phyloP scores from a whole-genome alignment of 2,113 vertebrate genomes.

The Verasper variegatus region DNA sequence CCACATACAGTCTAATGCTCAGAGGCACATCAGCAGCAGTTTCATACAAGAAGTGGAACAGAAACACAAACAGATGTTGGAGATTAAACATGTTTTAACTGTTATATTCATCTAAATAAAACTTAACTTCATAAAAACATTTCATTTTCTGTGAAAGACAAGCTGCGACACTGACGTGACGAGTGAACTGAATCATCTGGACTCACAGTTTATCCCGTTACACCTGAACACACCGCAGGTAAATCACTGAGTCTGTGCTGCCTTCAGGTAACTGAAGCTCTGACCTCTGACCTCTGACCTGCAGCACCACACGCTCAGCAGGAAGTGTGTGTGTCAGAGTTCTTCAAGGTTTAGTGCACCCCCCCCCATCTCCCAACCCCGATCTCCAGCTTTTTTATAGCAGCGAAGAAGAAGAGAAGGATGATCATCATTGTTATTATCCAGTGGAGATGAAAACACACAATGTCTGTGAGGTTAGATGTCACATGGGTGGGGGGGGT shows the following conservation, averaged over 20 bases:
- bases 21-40: neutral
- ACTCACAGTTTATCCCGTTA: neutral
- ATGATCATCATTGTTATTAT: no score
- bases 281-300: conserved; percentile 50
- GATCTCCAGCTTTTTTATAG: conserved; percentile 29
- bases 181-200: neutral
- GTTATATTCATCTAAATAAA: no score
- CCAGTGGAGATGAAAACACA: no score
- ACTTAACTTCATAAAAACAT: no score
- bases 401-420: neutral
- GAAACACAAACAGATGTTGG: no score
- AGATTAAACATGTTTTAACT: no score
- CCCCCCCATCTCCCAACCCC: conserved; percentile 4
- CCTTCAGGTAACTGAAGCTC: conserved; percentile 41
- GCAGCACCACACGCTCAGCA: conserved; percentile 10
- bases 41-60: no score
- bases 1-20: conserved; percentile 33
- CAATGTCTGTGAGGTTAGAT: no score
- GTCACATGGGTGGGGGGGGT: no score
- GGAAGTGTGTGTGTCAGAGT: conserved; percentile 37
- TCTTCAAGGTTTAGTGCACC: conserved; percentile 61
- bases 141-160: no score
- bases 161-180: no score
- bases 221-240: conserved; percentile 3
- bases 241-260: neutral